Base-by-base conservation (phyloP, 2,888 invertebrate species). In the Neria commutata region DNA sequence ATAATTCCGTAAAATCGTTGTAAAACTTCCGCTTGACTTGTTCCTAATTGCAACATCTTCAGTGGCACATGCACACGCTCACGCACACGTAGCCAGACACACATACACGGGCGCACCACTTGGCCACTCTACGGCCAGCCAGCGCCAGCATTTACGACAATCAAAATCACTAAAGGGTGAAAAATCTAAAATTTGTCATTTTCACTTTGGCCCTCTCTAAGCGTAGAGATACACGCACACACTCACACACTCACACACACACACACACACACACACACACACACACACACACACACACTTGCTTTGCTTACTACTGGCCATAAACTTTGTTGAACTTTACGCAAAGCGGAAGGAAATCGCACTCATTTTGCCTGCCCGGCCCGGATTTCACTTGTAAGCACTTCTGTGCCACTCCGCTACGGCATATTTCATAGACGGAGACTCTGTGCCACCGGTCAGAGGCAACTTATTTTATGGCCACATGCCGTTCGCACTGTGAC, bases 141-240 rank as follows among this genome's bases (percentile, higher is more conserved):
- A n/a, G 11, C n/a, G 6, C n/a, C n/a, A n/a, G 6, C 37, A 37
- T 37, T 37, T 37, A 37, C 6, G 51, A 4, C 45, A 42, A 25
- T 54, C 34, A 48, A 11, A n/a, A n/a, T n/a, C 25, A 46, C 21
- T 16, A 45, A 40, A 26, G 34, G 42, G 42, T 42, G 42, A 47
- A 53, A 53, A 53, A 24, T 3, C 16, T n/a, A 54, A 54, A 54
- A 54, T 47, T 54, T 54, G 55, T 49, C 56, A 49, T 49, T 55
- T 56, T 49, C 56, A 49, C 49, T 49, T 50, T 47, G 29, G n/a
- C n/a, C n/a, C n/a, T n/a, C 19, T 56, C 17, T 10, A 8, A 26
- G 40, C 16, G 33, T 17, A 25, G 23, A 24, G 17, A 21, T 17
- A 40, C 24, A 16, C 42, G 45, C 34, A 26, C 45, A 29, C 29